Evolutionary conservation across 2,888 invertebrate species (phyloP).

Genomic region (Acanthacorydalis orientalis): DNA sequence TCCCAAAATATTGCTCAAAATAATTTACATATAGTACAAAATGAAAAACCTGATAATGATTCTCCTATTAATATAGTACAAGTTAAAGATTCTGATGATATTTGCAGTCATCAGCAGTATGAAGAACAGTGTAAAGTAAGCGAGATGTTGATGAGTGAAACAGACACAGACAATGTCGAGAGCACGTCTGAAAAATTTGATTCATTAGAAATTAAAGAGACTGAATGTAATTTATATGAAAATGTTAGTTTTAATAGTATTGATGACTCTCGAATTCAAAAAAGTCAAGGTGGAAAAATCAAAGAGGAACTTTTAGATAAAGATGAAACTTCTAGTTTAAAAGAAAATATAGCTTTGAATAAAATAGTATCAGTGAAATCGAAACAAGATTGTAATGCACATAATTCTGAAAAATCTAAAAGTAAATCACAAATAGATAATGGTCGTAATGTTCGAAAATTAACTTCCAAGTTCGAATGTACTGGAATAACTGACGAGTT

Average conservation of each 20-base stretch:
- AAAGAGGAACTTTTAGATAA: slow-evolving; percentile 20
- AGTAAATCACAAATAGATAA: slow-evolving; percentile 11
- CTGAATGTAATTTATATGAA: not conserved
- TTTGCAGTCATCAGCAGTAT: not conserved
- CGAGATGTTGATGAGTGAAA: not conserved
- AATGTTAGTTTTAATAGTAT: not conserved
- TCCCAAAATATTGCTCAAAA: not conserved
- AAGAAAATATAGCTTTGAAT: slow-evolving; percentile 3
- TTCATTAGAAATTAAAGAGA: slow-evolving; percentile 2
- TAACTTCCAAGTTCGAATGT: slow-evolving; percentile 43
- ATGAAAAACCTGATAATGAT: not conserved
- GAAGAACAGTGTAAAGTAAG: not conserved
- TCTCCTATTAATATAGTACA: slow-evolving; percentile 1
- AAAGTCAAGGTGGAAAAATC: slow-evolving; percentile 16
- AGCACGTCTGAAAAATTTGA: slow-evolving; percentile 2
- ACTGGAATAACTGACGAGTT: slow-evolving; percentile 24
- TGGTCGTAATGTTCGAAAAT: slow-evolving; percentile 39
- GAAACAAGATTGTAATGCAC: not conserved
- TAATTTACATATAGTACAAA: not conserved
- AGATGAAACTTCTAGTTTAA: slow-evolving; percentile 14
- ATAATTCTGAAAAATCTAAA: not conserved
- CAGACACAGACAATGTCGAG: slow-evolving; percentile 15
- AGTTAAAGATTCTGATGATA: not conserved
- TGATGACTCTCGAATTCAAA: slow-evolving; percentile 20
- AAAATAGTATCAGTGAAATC: not conserved